Percentiles rank a stretch among this genome's conserved stretches.
phyloP scores from a whole-genome alignment of 2,888 invertebrate genomes.

The Hemaris fuciformis region DNA sequence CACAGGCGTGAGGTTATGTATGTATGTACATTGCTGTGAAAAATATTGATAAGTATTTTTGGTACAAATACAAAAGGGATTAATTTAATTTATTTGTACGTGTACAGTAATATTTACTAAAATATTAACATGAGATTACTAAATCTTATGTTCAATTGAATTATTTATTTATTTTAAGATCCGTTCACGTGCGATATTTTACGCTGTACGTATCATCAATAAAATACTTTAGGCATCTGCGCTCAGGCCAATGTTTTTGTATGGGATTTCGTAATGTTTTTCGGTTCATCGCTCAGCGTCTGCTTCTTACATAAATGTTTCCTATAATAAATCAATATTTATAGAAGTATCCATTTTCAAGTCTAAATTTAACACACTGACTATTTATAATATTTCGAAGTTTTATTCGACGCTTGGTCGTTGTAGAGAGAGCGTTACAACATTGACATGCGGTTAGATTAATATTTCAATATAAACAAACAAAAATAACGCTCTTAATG shows the following conservation, averaged over 20 bases:
- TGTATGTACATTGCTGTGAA: too few relatives aligned
- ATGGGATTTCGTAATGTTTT: not conserved
- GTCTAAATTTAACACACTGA: not conserved
- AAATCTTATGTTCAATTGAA: not conserved
- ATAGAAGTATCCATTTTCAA: not conserved
- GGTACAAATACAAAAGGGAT: too few relatives aligned
- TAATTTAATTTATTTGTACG: too few relatives aligned
- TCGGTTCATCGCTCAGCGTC: not conserved
- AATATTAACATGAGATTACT: too few relatives aligned
- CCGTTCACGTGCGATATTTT: not conserved
- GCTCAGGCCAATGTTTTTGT: not conserved
- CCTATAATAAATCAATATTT: constrained; percentile 6
- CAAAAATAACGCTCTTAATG: not conserved
- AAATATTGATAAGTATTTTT: too few relatives aligned
- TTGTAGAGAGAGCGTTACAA: not conserved
- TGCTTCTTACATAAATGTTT: not conserved
- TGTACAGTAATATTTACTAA: too few relatives aligned
- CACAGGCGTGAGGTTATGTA: too few relatives aligned
- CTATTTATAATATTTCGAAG: not conserved
- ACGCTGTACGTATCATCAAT: not conserved
- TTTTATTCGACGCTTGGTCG: not conserved
- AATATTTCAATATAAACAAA: not conserved
- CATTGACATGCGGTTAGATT: not conserved
- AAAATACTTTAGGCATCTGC: not conserved
- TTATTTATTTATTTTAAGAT: not conserved